These are phyloP conservation scores for Synanthedon myopaeformis DNA, from an alignment of 2,888 invertebrate genomes.

Conservation along the genomic window DNA sequence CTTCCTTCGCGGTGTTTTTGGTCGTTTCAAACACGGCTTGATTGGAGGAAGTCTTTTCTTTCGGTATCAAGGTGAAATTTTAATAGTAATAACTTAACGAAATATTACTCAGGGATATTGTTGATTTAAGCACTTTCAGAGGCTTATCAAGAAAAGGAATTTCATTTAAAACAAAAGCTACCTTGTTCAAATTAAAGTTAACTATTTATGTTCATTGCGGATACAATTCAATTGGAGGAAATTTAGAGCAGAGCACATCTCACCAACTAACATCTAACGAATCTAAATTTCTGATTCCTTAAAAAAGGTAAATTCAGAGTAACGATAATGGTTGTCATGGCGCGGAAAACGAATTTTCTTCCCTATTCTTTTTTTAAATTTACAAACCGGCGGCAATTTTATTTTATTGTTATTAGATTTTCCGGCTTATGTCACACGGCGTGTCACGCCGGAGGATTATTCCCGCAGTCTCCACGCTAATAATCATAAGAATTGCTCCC, in stretches of 20 bases:
- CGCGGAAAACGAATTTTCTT: slow-evolving; percentile 62
- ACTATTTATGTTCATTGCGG: background rate
- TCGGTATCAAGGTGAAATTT: slow-evolving; percentile 57
- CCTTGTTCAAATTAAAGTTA: background rate
- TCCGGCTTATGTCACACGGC: slow-evolving; percentile 67
- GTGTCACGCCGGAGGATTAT: slow-evolving; percentile 63
- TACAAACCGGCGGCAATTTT: slow-evolving; percentile 68
- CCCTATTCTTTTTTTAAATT: slow-evolving; percentile 62
- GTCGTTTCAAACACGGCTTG: slow-evolving; percentile 41
- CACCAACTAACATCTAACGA: background rate
- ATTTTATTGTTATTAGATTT: slow-evolving; percentile 72
- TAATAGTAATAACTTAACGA: slow-evolving; percentile 59
- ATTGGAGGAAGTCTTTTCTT: slow-evolving; percentile 33
- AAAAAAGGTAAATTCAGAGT: slow-evolving; percentile 57
- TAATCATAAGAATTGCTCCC: slow-evolving; percentile 69
- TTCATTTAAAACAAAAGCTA: background rate
- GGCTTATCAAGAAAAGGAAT: slow-evolving; percentile 14
- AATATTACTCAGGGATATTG: slow-evolving; percentile 60
- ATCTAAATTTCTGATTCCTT: slow-evolving; percentile 32
- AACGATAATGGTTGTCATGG: slow-evolving; percentile 63
- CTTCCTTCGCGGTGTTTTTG: slow-evolving; percentile 37
- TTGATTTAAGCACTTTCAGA: slow-evolving; percentile 48
- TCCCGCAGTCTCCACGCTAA: slow-evolving; percentile 65
- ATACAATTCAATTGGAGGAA: background rate
- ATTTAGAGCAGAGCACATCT: slow-evolving; percentile 11